Percentiles rank a stretch among this genome's conserved stretches.
phyloP scores from a whole-genome alignment of 1,140 invertebrate species.

The Drosophila grimshawi region DNA sequence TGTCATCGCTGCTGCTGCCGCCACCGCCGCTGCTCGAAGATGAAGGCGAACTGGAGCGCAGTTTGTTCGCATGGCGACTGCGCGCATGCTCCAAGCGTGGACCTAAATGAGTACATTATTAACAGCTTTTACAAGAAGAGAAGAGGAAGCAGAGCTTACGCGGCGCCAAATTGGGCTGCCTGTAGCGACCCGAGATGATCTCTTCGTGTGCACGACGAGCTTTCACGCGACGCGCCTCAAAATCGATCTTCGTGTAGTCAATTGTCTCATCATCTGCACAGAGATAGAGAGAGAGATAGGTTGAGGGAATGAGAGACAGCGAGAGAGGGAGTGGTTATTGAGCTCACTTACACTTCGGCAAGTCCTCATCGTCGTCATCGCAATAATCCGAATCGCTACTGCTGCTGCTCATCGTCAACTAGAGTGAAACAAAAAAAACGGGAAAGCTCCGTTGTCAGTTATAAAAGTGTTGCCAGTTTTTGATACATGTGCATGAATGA shows the following conservation, averaged over 20 bases:
- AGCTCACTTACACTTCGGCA: conserved; percentile 71
- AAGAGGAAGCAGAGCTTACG: conserved; percentile 42
- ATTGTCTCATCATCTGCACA: conserved; percentile 76
- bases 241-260: conserved; percentile 83
- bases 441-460: neutral
- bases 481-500: neutral
- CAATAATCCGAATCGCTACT: conserved; percentile 81
- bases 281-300: neutral
- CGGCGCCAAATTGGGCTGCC: conserved; percentile 79
- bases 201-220: conserved; percentile 82
- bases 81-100: conserved; percentile 66
- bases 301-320: neutral
- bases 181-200: conserved; percentile 82
- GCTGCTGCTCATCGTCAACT: conserved; percentile 78
- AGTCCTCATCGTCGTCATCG: conserved; percentile 77
- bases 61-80: conserved; percentile 44
- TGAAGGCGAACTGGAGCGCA: conserved; percentile 64
- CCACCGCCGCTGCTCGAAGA: conserved; percentile 61
- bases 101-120: conserved; percentile 29
- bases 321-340: neutral
- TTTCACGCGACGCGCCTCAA: conserved; percentile 78
- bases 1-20: conserved; percentile 63
- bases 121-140: neutral
- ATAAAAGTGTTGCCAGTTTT: neutral
- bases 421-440: conserved; percentile 19